These are phyloP conservation scores for Phoeniculus purpureus DNA, from an alignment of 2,797 vertebrate species.

Conservation along the genomic window DNA sequence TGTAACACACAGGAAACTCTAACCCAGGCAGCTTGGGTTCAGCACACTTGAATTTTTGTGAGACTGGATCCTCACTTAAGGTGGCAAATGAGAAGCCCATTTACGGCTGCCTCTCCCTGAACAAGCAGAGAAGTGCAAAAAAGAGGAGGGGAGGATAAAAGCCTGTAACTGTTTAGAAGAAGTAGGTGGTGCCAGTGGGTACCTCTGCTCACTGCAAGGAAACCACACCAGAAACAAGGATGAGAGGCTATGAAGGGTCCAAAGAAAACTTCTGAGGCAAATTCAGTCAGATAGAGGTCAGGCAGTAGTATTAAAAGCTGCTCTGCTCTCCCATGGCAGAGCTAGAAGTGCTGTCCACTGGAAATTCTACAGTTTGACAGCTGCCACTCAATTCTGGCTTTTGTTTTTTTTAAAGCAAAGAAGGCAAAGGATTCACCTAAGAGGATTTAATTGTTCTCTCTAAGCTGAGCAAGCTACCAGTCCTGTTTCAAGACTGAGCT, in stretches of 20 bases:
- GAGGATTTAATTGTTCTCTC: neutral
- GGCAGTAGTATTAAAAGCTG: neutral
- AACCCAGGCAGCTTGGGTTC: neutral
- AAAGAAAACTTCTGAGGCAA: neutral
- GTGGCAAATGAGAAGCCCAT: neutral
- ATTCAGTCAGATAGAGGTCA: neutral
- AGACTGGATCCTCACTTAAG: neutral
- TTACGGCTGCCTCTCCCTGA: neutral
- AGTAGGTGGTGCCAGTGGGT: neutral
- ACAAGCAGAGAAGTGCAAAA: neutral
- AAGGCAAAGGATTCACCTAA: neutral
- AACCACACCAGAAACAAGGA: neutral
- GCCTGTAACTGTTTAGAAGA: neutral
- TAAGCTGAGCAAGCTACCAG: neutral
- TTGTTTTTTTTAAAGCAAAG: neutral
- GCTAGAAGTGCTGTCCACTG: neutral
- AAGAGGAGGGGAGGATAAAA: neutral
- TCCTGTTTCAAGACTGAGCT: neutral
- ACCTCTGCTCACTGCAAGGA: neutral
- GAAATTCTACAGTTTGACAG: neutral
- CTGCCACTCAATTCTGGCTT: neutral
- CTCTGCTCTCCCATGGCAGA: neutral
- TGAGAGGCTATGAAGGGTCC: neutral
- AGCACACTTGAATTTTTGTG: neutral
- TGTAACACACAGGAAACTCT: neutral